phyloP scores from a whole-genome alignment of 2,113 vertebrate genomes.

The Bagarius yarrelli region DNA sequence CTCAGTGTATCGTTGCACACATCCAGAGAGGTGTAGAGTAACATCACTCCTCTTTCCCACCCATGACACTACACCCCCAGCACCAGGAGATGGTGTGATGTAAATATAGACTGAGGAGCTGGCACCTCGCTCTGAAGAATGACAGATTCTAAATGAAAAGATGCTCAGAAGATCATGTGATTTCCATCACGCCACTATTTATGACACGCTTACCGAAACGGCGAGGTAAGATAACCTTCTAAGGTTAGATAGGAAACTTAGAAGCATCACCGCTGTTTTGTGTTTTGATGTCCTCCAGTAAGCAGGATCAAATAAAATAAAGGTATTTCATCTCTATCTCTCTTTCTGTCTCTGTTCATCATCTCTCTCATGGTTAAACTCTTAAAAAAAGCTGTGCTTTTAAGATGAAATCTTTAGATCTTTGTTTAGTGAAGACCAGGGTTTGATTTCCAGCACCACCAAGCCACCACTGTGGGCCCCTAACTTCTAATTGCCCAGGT shows the following conservation, averaged over 20 bases:
- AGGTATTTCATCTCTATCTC: constrained; percentile 8
- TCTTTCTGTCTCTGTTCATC: too few species aligned
- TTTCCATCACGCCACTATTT: neutral
- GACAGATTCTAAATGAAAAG: constrained; percentile 18
- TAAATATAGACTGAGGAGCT: constrained; percentile 9
- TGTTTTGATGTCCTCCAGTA: constrained; percentile 13
- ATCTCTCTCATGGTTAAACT: neutral
- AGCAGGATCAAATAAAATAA: constrained; percentile 18
- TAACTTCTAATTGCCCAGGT: too few species aligned
- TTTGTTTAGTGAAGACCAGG: too few species aligned
- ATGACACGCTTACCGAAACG: neutral
- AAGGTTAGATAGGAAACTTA: constrained; percentile 10
- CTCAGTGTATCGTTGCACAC: neutral
- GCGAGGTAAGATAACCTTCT: neutral
- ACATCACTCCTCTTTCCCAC: constrained; percentile 14
- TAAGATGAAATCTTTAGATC: neutral
- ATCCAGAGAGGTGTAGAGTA: constrained; percentile 22
- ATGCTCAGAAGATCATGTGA: neutral
- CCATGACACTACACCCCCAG: neutral
- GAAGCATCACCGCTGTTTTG: constrained; percentile 7
- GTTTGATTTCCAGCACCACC: too few species aligned
- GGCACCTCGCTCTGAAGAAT: neutral
- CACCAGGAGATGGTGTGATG: neutral
- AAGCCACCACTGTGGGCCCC: too few species aligned
- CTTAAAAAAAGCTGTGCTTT: neutral